These are phyloP conservation scores for Chloroceryle inda DNA, from an alignment of 2,797 vertebrate genomes.

Conservation along the genomic window DNA sequence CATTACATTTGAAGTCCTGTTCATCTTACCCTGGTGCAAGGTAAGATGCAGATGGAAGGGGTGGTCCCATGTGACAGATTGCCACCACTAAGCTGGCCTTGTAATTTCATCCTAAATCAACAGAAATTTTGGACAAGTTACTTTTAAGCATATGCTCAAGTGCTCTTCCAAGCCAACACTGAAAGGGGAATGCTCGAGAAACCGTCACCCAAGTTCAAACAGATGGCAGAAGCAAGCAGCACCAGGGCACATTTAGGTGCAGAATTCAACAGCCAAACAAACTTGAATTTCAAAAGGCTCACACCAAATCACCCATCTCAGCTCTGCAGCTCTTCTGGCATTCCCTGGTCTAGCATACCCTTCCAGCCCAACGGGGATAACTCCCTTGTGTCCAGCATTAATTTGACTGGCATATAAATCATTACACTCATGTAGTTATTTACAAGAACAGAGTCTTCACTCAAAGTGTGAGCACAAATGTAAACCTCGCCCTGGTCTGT, in stretches of 20 bases:
- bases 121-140: neutral
- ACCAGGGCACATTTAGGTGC: conserved; percentile 39
- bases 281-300: conserved; percentile 72
- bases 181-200: neutral
- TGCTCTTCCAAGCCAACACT: neutral
- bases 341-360: conserved; percentile 17
- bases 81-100: neutral
- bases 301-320: conserved; percentile 15
- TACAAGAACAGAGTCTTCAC: conserved; percentile 34
- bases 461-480: conserved; percentile 4
- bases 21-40: neutral
- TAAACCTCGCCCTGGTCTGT: neutral
- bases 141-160: neutral
- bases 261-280: conserved; percentile 67
- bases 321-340: conserved; percentile 9
- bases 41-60: neutral
- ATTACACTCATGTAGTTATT: conserved; percentile 31
- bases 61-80: neutral
- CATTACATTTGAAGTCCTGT: neutral
- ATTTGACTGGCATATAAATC: conserved; percentile 59
- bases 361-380: conserved; percentile 32
- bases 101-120: neutral
- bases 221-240: conserved; percentile 53
- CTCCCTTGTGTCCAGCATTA: conserved; percentile 44
- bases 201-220: conserved; percentile 66